Evolutionary conservation across 1,140 invertebrate genomes (phyloP).

Genomic region (Drosophila subobscura): DNA sequence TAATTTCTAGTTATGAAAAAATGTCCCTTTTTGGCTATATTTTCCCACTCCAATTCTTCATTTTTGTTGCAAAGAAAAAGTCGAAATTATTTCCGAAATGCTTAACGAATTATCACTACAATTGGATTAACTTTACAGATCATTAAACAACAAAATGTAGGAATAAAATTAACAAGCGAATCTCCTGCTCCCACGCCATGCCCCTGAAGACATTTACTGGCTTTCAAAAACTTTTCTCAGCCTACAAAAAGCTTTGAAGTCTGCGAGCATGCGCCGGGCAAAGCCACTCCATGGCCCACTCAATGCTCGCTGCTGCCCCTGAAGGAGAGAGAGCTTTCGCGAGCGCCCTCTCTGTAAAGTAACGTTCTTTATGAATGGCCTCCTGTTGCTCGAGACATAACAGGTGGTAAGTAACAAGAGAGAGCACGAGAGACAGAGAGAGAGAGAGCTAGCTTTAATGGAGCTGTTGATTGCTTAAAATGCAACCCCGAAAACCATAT

Average conservation of each 20-base stretch:
- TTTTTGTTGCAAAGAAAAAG: too few species aligned
- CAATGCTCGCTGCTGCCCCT: constrained; percentile 7
- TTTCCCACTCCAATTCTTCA: too few species aligned
- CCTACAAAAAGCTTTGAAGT: constrained; percentile 50
- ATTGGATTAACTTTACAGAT: constrained; percentile 6
- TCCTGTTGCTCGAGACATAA: constrained; percentile 76
- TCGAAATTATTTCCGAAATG: too few species aligned
- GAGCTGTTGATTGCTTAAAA: constrained; percentile 31
- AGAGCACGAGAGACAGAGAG: constrained; percentile 15
- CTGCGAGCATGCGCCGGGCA: constrained; percentile 49
- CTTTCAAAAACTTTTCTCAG: constrained; percentile 1
- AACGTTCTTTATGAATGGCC: constrained; percentile 70
- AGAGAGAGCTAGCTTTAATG: constrained; percentile 60
- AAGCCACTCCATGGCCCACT: constrained; percentile 27
- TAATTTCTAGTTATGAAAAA: too few species aligned
- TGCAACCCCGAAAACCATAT: constrained; percentile 26
- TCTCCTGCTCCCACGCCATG: not conserved
- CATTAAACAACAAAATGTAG: constrained; percentile 5
- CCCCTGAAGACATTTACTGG: constrained; percentile 1
- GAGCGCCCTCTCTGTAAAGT: constrained; percentile 33
- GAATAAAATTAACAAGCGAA: not conserved
- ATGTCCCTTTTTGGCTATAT: too few species aligned
- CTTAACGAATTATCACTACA: too few species aligned
- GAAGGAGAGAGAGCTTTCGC: not conserved
- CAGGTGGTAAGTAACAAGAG: constrained; percentile 59